Conservation (phyloP, 2,888 invertebrate genomes). For the Pollenia griseotomentosa region DNA sequence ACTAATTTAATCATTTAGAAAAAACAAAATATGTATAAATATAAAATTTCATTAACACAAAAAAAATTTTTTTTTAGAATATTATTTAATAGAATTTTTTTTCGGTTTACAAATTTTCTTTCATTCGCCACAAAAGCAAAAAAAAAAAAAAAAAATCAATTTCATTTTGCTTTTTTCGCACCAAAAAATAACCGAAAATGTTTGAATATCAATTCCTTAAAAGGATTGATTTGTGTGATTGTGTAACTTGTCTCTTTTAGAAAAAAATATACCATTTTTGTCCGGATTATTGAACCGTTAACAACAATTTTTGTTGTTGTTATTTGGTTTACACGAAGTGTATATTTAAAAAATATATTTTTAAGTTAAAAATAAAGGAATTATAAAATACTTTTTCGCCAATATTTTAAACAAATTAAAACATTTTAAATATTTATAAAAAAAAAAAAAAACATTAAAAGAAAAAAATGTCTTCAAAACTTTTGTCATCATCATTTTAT, state of each 20-base stretch:
- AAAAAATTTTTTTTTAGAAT: constrained; percentile 31
- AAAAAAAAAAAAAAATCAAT: constrained; percentile 62
- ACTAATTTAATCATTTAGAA: background rate
- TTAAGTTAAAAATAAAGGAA: constrained; percentile 1
- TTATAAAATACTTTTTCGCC: background rate
- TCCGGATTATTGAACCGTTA: constrained; percentile 64
- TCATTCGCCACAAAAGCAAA: background rate
- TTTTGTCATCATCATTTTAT: constrained; percentile 82
- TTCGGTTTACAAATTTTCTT: constrained; percentile 2
- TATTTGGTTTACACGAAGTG: constrained; percentile 11
- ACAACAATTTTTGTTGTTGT: constrained; percentile 45
- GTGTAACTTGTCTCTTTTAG: background rate
- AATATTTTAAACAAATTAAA: constrained; percentile 20
- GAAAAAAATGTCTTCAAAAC: constrained; percentile 81
- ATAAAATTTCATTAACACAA: constrained; percentile 13
- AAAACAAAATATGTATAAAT: background rate
- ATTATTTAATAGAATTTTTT: constrained; percentile 51
- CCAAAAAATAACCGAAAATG: constrained; percentile 51
- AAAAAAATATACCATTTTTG: constrained; percentile 54
- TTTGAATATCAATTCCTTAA: constrained; percentile 61
- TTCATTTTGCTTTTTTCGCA: constrained; percentile 60
- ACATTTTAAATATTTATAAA: constrained; percentile 26
- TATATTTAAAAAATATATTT: background rate
- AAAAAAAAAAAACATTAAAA: background rate
- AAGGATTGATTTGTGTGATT: constrained; percentile 51